Conservation (phyloP, 2,797 vertebrate species). For the Euthynnus affinis region DNA sequence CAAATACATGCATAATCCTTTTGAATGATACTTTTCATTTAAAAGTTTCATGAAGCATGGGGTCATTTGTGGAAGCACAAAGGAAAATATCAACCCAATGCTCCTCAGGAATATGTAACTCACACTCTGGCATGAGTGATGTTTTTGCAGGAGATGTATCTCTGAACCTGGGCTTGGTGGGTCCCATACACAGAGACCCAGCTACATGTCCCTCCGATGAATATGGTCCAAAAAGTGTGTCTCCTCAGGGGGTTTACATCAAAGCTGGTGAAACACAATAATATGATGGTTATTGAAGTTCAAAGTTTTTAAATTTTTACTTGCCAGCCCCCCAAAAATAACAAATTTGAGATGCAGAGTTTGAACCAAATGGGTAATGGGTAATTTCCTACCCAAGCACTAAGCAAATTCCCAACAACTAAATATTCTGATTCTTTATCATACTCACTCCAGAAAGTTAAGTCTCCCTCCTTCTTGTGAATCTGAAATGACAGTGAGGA, state of each 20-base stretch:
- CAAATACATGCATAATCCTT: too few relatives aligned
- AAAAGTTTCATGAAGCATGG: too few relatives aligned
- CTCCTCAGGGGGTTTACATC: conserved; percentile 91
- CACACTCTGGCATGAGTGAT: conserved; percentile 93
- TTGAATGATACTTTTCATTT: too few relatives aligned
- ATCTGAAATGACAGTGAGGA: conserved; percentile 88
- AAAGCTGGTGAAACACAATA: conserved; percentile 84
- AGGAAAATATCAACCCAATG: neutral
- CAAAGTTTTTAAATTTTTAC: neutral
- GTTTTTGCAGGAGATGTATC: conserved; percentile 95
- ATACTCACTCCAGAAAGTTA: conserved; percentile 92
- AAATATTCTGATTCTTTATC: neutral
- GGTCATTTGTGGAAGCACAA: too few relatives aligned
- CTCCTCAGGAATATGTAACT: conserved; percentile 66
- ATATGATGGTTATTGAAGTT: neutral
- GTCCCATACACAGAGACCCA: conserved; percentile 92
- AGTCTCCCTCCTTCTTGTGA: conserved; percentile 90
- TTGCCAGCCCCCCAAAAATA: too few relatives aligned
- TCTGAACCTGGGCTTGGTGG: conserved; percentile 96
- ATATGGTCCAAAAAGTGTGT: conserved; percentile 95
- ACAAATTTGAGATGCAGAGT: too few relatives aligned
- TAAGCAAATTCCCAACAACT: neutral
- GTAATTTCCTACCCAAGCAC: too few relatives aligned
- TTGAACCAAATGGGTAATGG: too few relatives aligned
- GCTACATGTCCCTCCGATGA: conserved; percentile 91